These are phyloP conservation scores for Camptogramma bilineatum DNA, from an alignment of 2,888 invertebrate genomes.

Conservation along the genomic window DNA sequence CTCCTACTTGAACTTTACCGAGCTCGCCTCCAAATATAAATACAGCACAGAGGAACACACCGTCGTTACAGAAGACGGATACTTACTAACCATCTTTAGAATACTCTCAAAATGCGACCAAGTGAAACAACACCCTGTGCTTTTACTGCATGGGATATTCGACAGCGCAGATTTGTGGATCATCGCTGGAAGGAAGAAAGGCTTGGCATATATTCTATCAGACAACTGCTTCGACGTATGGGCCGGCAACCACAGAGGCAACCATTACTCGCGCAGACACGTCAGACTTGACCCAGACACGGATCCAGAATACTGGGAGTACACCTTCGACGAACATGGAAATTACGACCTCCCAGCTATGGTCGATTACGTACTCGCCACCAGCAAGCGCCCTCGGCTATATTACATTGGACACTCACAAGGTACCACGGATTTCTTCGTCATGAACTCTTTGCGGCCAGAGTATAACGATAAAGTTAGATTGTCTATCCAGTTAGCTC, in stretches of 20 bases:
- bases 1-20: conserved; percentile 68
- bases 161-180: conserved; percentile 69
- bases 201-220: conserved; percentile 70
- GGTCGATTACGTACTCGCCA: conserved; percentile 64
- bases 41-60: conserved; percentile 60
- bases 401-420: conserved; percentile 90
- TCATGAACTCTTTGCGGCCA: conserved; percentile 80
- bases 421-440: conserved; percentile 87
- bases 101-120: conserved; percentile 59
- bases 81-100: conserved; percentile 64
- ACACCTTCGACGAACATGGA: conserved; percentile 90
- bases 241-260: conserved; percentile 85
- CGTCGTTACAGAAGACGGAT: conserved; percentile 67
- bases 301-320: conserved; percentile 80
- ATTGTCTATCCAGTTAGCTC: conserved; percentile 74
- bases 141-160: conserved; percentile 66
- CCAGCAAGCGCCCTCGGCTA: conserved; percentile 82
- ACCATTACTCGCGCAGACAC: conserved; percentile 86
- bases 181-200: conserved; percentile 56
- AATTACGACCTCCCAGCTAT: conserved; percentile 89
- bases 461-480: conserved; percentile 86
- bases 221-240: conserved; percentile 83
- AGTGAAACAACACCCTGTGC: conserved; percentile 55
- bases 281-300: conserved; percentile 64
- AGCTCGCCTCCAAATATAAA: conserved; percentile 63